phyloP scores from a whole-genome alignment of 2,888 invertebrate species.

The Pyrocoelia pectoralis region DNA sequence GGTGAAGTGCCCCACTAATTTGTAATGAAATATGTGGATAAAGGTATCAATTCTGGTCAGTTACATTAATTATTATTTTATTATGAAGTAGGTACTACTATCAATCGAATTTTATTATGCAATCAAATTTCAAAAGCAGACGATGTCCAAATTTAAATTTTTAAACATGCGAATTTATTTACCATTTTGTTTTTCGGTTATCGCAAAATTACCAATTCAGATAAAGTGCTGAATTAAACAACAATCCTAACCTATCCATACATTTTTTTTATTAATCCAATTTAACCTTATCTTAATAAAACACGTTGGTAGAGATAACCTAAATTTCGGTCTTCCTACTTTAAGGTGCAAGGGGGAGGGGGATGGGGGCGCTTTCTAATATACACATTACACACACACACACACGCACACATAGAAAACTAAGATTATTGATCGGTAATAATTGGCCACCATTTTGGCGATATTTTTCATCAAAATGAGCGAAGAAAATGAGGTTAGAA shows the following conservation, averaged over 20 bases:
- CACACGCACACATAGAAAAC: background rate
- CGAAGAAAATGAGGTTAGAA: background rate
- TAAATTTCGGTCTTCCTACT: background rate
- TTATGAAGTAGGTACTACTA: too few relatives aligned
- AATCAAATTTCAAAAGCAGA: constrained; percentile 8
- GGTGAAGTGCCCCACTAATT: constrained; percentile 36
- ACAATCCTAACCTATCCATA: constrained; percentile 37
- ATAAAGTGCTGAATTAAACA: constrained; percentile 29
- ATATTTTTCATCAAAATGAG: constrained; percentile 30
- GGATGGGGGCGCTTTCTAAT: constrained; percentile 36
- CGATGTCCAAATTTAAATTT: constrained; percentile 10
- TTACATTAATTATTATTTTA: constrained; percentile 39
- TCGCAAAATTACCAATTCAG: constrained; percentile 16
- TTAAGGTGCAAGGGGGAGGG: constrained; percentile 3
- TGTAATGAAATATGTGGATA: constrained; percentile 55
- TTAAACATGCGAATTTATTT: constrained; percentile 15
- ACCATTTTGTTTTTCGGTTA: constrained; percentile 11
- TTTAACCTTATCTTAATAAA: constrained; percentile 10
- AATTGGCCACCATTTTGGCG: constrained; percentile 43
- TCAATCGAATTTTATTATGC: constrained; percentile 4
- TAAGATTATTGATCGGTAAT: constrained; percentile 41
- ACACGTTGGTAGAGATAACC: constrained; percentile 4
- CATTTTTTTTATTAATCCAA: constrained; percentile 30
- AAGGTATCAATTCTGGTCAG: constrained; percentile 50
- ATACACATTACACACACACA: constrained; percentile 6